Evolutionary conservation across 2,113 vertebrate genomes (phyloP).

Genomic region (Urocynchramus pylzowi): DNA sequence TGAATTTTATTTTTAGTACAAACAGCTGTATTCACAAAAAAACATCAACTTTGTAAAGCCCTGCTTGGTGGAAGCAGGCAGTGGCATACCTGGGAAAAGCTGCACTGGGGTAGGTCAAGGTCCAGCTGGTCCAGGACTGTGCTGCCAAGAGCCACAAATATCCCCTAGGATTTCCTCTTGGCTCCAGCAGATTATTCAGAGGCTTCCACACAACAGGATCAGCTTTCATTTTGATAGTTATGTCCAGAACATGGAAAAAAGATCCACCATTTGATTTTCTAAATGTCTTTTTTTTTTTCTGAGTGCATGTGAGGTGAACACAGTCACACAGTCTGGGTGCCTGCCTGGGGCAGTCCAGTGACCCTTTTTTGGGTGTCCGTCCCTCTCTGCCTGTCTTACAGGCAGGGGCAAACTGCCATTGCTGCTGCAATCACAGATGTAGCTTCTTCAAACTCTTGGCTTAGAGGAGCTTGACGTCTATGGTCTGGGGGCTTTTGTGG

Average conservation of each 20-base stretch:
- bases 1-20: background rate
- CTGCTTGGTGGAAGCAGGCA: background rate
- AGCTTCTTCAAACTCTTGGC: background rate
- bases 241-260: background rate
- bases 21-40: background rate
- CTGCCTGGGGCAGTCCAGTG: background rate
- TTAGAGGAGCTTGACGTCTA: background rate
- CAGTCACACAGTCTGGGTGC: background rate
- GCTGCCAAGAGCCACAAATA: background rate
- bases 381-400: background rate
- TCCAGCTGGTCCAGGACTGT: background rate
- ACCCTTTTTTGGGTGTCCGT: rapidly evolving
- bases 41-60: background rate
- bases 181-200: background rate
- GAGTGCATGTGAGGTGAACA: background rate
- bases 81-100: background rate
- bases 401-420: background rate
- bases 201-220: background rate
- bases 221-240: background rate
- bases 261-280: background rate
- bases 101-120: background rate
- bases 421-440: background rate
- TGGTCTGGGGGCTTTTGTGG: background rate
- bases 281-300: background rate
- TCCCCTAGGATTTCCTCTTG: background rate